Conservation (phyloP, 2,113 vertebrate species). For the Elachura formosa region DNA sequence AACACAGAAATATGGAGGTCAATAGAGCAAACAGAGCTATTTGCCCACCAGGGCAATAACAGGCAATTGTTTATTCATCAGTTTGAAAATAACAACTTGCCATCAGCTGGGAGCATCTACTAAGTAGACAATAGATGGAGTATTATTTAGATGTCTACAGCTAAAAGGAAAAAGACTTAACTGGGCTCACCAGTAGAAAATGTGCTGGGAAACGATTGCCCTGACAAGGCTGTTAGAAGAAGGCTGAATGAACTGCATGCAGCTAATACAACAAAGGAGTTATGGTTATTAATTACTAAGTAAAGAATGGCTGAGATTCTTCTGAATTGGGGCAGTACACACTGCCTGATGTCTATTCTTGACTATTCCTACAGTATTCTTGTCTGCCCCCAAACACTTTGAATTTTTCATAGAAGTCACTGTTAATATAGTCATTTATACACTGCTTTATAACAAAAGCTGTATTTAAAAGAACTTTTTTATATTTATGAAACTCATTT, state of each 20-base stretch:
- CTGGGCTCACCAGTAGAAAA: not conserved
- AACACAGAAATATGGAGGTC: not conserved
- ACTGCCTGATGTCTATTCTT: not conserved
- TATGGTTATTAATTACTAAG: not conserved
- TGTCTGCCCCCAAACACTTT: not conserved
- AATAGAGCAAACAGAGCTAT: not conserved
- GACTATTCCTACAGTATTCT: not conserved
- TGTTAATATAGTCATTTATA: not conserved
- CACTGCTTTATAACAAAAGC: not conserved
- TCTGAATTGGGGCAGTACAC: not conserved
- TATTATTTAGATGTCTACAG: not conserved
- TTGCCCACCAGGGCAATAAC: not conserved
- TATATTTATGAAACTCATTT: not conserved
- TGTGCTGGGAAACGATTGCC: not conserved
- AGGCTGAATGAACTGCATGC: not conserved
- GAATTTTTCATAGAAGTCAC: not conserved
- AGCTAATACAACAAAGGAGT: not conserved
- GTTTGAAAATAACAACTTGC: not conserved
- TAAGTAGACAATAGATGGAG: not conserved
- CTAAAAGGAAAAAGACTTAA: not conserved
- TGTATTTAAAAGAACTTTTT: not conserved
- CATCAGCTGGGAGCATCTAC: not conserved
- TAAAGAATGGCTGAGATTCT: not conserved
- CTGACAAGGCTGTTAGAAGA: not conserved
- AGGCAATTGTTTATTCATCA: not conserved